Base-by-base conservation (phyloP, 2,888 invertebrate species). In the Eristalis intricaria region DNA sequence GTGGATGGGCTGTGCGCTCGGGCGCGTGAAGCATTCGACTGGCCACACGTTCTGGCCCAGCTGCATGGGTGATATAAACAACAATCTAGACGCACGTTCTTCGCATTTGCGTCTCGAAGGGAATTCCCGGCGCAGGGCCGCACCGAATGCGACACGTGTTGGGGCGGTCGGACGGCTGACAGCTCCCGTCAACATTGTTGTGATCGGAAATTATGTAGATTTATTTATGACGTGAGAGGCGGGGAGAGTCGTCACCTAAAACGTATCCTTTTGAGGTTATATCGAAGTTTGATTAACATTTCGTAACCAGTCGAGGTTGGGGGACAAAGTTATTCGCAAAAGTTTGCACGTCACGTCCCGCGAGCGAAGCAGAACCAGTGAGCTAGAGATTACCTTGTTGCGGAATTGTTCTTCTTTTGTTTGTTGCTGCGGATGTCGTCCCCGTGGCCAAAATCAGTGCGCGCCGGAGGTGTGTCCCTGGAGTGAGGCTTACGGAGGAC, bases 151-250 rank as follows among this genome's bases (percentile, higher is more conserved):
- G 40, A 61, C 71, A 71, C 71, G 71, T 71, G 71, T 71, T 15
- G 23, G 23, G 35, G 70, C 26, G 32, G 43, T n/a, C 10, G 71
- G 23, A 19, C 11, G 29, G 10, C 11, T 40, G 32, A 7, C 69
- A 22, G 22, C 4, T 32, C 69, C 38, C 23, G 71, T 71, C 58
- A 61, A 61, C 43, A 61, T 71, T 71, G 40, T 71, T 71, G 61
- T 43, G 71, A 71, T 61, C 43, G 40, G 61, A 71, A 71, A 71
- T 71, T 71, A 71, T 71, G 71, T 23, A 71, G 61, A 71, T 71
- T 71, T 61, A 61, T 71, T 71, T 71, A 71, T 71, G 71, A 43
- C 43, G 23, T 61, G 71, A 19, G 69, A 23, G 61, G 61, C 13
- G 43, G 40, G 35, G 56, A 58, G 22, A 40, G 15, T 26, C 26